Evolutionary conservation across 1,140 invertebrate species (phyloP), one percentile per base, ranked within the genome.

Genomic region (Atta texana): DNA sequence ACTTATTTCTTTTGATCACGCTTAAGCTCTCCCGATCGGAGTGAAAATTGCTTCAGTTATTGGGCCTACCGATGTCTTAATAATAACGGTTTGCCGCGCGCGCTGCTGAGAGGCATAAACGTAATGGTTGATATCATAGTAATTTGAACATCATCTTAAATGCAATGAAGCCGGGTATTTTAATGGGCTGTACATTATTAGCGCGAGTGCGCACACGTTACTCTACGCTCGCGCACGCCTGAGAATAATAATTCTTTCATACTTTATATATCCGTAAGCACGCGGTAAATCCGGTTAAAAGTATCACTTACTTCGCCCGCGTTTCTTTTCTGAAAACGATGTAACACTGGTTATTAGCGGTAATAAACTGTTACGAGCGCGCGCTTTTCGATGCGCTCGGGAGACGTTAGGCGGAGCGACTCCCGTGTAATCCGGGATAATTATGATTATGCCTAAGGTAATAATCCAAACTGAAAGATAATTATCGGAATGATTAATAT

Each of bases 101-200:
- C 80, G n/a, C 55, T 63, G 57, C 21, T 55, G 18, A 74, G 24
- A 44, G n/a, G 69, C 55, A 75, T 84, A 74, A 84, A 74, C 69
- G 69, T 84, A 74, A 84, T 57, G 80, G 69, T 28, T 39, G 18
- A 44, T 84, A 84, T 84, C 68, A 51, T 51, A 49, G 80, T 61
- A 84, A 84, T 84, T 84, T 84, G 39, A 84, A 49, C 80, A 75
- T 84, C 80, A 63, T 75, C 80, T 74, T 75, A 75, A 84, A 84
- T 61, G 69, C 69, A 74, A 31, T 31, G 69, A 75, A 64, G 80
- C 59, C 51, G 55, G 18, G 69, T 44, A 28, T 49, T 84, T 84
- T 84, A 84, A 84, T 75, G 71, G 69, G 28, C 39, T 18, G 69
- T 55, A 57, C 69, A 49, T 75, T 84, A 84, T 75, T 75, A 84